These are phyloP conservation scores for Brenthis ino DNA, from an alignment of 2,888 invertebrate species.

Conservation along the genomic window DNA sequence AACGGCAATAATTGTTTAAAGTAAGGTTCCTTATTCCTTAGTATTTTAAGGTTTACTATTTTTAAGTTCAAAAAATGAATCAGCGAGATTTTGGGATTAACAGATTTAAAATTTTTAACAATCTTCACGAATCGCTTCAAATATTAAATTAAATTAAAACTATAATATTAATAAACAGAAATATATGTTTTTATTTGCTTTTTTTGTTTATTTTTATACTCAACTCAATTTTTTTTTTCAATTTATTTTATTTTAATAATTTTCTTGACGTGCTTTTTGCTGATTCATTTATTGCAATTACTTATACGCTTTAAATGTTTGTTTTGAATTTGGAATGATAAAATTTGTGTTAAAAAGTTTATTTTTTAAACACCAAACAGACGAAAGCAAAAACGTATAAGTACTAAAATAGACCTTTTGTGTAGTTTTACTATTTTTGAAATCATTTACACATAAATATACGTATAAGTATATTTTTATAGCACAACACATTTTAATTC, in stretches of 20 bases:
- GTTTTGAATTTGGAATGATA: not conserved
- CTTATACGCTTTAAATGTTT: constrained; percentile 5
- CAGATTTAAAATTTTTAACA: no score
- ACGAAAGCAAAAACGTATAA: not conserved
- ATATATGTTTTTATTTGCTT: no score
- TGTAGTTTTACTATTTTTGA: constrained; percentile 14
- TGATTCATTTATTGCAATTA: constrained; percentile 11
- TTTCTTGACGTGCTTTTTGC: not conserved
- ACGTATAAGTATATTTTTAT: constrained; percentile 14
- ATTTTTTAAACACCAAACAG: not conserved
- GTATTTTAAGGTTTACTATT: constrained; percentile 22
- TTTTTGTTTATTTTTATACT: not conserved
- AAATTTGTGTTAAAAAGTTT: not conserved
- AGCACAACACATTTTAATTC: constrained; percentile 6
- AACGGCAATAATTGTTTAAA: constrained; percentile 20
- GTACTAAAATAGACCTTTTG: not conserved
- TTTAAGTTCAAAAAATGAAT: constrained; percentile 17
- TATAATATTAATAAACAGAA: no score
- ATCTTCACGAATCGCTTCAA: no score
- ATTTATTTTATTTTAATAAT: not conserved
- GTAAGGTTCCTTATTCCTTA: constrained; percentile 29
- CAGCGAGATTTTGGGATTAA: not conserved
- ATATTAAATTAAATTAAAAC: no score
- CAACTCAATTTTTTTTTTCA: constrained; percentile 15
- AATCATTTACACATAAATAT: constrained; percentile 8